These are phyloP conservation scores for Pomatorhinus ruficollis DNA, from an alignment of 2,113 vertebrate species.

Conservation along the genomic window DNA sequence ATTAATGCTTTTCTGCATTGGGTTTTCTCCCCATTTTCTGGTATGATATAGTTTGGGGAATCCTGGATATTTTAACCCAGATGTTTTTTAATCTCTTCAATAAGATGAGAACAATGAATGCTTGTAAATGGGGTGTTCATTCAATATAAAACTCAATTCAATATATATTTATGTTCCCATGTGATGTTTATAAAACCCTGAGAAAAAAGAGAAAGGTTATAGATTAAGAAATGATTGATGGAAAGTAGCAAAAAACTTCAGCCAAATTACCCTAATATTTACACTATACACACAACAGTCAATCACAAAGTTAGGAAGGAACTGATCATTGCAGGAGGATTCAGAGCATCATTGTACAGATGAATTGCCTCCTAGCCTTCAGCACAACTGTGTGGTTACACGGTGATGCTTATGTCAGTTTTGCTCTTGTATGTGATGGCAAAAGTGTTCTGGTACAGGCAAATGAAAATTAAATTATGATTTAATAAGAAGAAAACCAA, in stretches of 20 bases:
- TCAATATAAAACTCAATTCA: not conserved
- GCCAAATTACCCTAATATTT: not conserved
- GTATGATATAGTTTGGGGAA: not conserved
- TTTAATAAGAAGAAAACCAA: constrained; percentile 3
- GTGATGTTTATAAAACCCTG: not conserved
- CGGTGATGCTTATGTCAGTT: not conserved
- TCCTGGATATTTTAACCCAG: not conserved
- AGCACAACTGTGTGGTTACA: not conserved
- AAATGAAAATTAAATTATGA: not conserved
- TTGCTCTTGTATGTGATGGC: not conserved
- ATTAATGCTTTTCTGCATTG: not conserved
- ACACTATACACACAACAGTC: not conserved
- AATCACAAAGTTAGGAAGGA: not conserved
- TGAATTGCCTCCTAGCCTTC: not conserved
- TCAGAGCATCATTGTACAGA: not conserved
- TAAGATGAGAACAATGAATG: not conserved
- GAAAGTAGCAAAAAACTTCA: not conserved
- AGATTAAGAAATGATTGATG: not conserved
- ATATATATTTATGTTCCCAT: not conserved
- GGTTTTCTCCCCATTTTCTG: not conserved
- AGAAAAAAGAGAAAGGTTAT: not conserved
- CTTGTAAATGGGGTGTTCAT: not conserved
- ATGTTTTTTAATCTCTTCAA: not conserved
- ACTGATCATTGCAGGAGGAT: not conserved
- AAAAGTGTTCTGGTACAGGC: not conserved